Evolutionary conservation across 2,113 vertebrate species (phyloP), one percentile per base, ranked within the genome.

Genomic region (Lepisosteus osseus): DNA sequence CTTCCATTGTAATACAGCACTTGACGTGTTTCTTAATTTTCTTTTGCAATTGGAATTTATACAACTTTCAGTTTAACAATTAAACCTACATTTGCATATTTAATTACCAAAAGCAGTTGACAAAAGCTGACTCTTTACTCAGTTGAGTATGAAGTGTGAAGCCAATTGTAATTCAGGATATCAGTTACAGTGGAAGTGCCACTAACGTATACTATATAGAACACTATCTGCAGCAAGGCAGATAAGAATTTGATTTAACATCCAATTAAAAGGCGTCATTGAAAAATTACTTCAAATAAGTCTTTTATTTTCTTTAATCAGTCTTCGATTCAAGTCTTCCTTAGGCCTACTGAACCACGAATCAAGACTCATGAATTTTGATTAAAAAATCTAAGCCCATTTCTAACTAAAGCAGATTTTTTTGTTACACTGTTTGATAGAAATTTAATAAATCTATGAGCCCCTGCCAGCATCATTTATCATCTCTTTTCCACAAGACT

Each of bases 221-320:
- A 90, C 87, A 92, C 94, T 95, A 94, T 96, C 96, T 99, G 97
- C 86, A 91, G 87, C 93, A 93, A 94, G 88, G 92, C 94, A 96
- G 97, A 99, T 99, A 98, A 98, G 95, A 89, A 95, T 95, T 96
- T 97, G 96, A 98, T 97, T 97, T 97, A 97, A 95, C 95, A 94
- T 96, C 96, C 95, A 99, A 98, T 99, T 99, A 99, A 98, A 97
- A 95, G 93, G 91, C 90, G 94, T 97, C 95, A 96, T 95, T 98
- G 96, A 99, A 98, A 97, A 97, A 98, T 96, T 95, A 97, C 96
- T 95, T 97, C 93, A 98, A 97, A 97, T 95, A 96, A 95, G 93
- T 91, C 94, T 89, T 94, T 95, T 93, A 94, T 95, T 97, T 96
- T 95, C 93, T 88, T 92, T 94, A 95, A 95, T 95, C 94, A 95